Percentiles rank a stretch among this genome's conserved stretches.
Conservation (phyloP, 2,888 invertebrate genomes). For the Pandemis heparana region DNA sequence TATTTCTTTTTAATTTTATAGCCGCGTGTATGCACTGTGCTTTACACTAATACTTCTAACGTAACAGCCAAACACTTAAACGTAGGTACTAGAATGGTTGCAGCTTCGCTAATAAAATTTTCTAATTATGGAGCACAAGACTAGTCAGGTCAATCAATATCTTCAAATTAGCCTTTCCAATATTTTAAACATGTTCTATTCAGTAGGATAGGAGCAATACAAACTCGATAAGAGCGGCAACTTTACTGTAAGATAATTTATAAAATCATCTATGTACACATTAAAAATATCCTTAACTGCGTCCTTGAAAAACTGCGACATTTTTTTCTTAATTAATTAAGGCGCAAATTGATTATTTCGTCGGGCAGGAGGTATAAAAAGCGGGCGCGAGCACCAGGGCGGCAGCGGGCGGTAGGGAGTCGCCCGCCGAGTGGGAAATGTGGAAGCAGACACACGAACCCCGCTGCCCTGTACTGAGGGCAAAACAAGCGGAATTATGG, state of each 20-base stretch:
- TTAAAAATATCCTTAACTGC: constrained; percentile 26
- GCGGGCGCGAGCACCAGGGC: constrained; percentile 78
- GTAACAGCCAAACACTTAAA: too few relatives aligned
- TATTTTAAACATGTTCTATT: too few relatives aligned
- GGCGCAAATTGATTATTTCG: constrained; percentile 85
- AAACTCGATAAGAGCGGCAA: too few relatives aligned
- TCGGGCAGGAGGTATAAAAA: constrained; percentile 82
- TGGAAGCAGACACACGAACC: constrained; percentile 86
- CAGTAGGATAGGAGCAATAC: too few relatives aligned
- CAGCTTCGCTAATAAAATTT: background rate
- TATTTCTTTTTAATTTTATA: too few relatives aligned
- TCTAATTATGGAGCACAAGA: constrained; percentile 2
- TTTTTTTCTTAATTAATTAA: constrained; percentile 84
- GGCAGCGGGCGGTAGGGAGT: constrained; percentile 60
- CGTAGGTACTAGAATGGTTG: background rate
- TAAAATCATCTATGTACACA: background rate
- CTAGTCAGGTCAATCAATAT: too few relatives aligned
- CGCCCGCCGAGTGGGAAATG: constrained; percentile 84
- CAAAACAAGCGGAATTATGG: constrained; percentile 55
- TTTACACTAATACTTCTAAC: too few relatives aligned
- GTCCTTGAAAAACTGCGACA: constrained; percentile 53
- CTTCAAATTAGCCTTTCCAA: too few relatives aligned
- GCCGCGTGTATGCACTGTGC: too few relatives aligned
- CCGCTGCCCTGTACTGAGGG: constrained; percentile 74
- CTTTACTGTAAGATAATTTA: too few relatives aligned